Evolutionary conservation across 2,888 invertebrate species (phyloP).

Genomic region (Parelbella ahira): DNA sequence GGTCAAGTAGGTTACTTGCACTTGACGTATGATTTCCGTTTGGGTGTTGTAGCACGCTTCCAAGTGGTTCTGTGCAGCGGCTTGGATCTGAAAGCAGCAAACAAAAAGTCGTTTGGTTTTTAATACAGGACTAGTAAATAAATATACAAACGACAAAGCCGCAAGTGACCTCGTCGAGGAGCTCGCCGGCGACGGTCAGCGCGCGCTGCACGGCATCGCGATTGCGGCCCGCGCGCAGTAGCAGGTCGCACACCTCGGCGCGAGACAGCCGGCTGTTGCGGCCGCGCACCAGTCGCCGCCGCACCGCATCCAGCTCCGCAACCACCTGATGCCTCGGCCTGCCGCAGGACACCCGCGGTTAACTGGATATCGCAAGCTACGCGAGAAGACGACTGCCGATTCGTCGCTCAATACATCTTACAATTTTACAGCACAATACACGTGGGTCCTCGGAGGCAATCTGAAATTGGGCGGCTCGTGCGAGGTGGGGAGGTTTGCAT

Average conservation of each 20-base stretch:
- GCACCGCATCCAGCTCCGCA: conserved; percentile 62
- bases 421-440: too few species aligned
- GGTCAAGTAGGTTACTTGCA: too few species aligned
- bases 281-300: conserved; percentile 43
- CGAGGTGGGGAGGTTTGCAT: too few species aligned
- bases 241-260: conserved; percentile 50
- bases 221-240: conserved; percentile 47
- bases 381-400: too few species aligned
- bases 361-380: too few species aligned
- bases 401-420: too few species aligned
- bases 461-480: too few species aligned
- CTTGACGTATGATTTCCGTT: conserved; percentile 61
- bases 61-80: conserved; percentile 54
- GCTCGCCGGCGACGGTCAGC: conserved; percentile 41
- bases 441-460: too few species aligned
- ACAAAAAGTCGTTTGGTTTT: neutral
- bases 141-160: neutral
- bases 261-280: conserved; percentile 52
- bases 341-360: conserved; percentile 6
- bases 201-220: conserved; percentile 44
- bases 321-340: conserved; percentile 57
- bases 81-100: conserved; percentile 46
- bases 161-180: conserved; percentile 54
- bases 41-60: conserved; percentile 61
- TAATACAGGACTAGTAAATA: neutral